These are phyloP conservation scores for Actenoides lindsayi DNA, from an alignment of 2,113 vertebrate species.

Conservation along the genomic window DNA sequence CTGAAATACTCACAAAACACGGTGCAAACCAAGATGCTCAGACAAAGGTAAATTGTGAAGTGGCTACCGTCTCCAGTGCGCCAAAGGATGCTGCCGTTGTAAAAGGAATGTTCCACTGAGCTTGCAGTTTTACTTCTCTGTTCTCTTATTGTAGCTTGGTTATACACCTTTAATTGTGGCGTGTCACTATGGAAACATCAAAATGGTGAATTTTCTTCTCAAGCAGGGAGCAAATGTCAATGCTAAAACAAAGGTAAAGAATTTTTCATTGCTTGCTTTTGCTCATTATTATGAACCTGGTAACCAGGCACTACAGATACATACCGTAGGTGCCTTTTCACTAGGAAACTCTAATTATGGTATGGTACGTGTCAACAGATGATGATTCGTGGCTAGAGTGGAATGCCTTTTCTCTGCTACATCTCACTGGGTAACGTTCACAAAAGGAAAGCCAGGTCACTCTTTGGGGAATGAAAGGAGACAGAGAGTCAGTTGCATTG, in stretches of 20 bases:
- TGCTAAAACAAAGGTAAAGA: slow-evolving; percentile 92
- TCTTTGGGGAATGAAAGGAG: background rate
- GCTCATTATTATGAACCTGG: background rate
- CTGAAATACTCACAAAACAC: slow-evolving; percentile 85
- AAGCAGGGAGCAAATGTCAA: slow-evolving; percentile 91
- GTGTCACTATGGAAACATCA: slow-evolving; percentile 96
- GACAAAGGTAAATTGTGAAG: slow-evolving; percentile 84
- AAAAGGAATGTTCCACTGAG: slow-evolving; percentile 38
- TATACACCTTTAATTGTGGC: slow-evolving; percentile 96
- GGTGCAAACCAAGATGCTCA: slow-evolving; percentile 90
- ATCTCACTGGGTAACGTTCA: background rate
- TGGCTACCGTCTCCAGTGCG: background rate
- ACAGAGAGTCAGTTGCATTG: background rate
- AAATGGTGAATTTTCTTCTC: slow-evolving; percentile 97
- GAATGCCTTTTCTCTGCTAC: background rate
- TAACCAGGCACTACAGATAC: background rate
- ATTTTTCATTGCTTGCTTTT: background rate
- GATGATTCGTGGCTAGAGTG: background rate
- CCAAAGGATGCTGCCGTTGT: background rate
- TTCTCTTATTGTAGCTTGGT: slow-evolving; percentile 84
- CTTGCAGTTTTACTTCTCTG: slow-evolving; percentile 21
- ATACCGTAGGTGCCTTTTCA: background rate
- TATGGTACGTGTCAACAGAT: rapidly evolving
- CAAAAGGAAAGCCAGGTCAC: background rate
- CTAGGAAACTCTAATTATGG: background rate